Evolutionary conservation across 2,888 invertebrate species (phyloP), one percentile per base, ranked within the genome.

Genomic region (Sturmia bella): DNA sequence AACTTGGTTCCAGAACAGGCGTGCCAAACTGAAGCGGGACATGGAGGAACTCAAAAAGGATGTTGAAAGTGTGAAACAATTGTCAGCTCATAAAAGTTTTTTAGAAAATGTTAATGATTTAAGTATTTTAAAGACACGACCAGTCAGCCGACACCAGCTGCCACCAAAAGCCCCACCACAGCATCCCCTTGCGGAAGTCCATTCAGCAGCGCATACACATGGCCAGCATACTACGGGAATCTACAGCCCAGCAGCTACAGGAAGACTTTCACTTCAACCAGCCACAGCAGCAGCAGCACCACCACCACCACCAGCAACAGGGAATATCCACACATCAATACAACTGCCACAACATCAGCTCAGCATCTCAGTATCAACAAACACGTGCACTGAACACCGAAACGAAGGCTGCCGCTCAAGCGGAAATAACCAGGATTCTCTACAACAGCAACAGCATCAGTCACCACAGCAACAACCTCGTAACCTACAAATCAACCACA

Each of bases 41-140:
- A 96, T 98, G 95, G 98, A 99, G 90, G 98, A 99, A 90, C 92
- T 98, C 86, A 97, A 98, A 90, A 98, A 98, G 91, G 99, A 99
- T 91, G 98, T 98, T 19, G 98, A 98, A 90, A 96, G 96, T 89
- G 95, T 96, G 85, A 97, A 97, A 92, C 94, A 96, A 75, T 92
- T 97, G 84, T 95, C 95, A 84, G 95, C 96, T 84, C 96, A 97
- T 91, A 96, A 96, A 91, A 96, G 95, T 89, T 97, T 97, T 91
- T 92, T 97, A 89, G 97, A 97, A 92, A 97, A 96, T 91, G 97
- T 97, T 80, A 97, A 97, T 88, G 97, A 97, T 92, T 93, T 97
- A 89, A 96, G 96, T 81, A 96, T 97, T 87, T 92, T 97, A 87
- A 97, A 97, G 93, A 97, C 97, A 92, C 96, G 96, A 91, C 94